Evolutionary conservation across 1,140 invertebrate species (phyloP), one percentile per base, ranked within the genome.

Genomic region (Leptinotarsa undecemlineata): DNA sequence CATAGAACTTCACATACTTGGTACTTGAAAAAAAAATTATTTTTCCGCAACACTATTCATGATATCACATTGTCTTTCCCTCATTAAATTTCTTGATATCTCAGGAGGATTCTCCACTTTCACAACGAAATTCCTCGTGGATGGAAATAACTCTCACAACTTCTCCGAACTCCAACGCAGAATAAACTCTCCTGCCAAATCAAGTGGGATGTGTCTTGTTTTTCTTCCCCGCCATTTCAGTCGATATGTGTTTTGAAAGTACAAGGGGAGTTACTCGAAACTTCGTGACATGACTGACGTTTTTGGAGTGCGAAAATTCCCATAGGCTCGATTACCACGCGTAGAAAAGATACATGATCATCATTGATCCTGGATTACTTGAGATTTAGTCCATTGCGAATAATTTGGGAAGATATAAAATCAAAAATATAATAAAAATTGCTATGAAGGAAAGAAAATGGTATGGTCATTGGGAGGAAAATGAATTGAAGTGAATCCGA

Each of bases 251-350:
- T 57, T 57, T 57, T 14, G 42, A 26, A 68, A 68, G 66, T 68
- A 68, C 66, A 68, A 47, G 66, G 66, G 42, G 19, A 68, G 23
- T 68, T 47, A 19, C 17, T 21, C 11, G 4, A 68, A 68, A 68
- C 42, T 68, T 68, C 13, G 20, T 42, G 15, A n/a, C 17, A 5
- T 47, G 42, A 68, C 66, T 68, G 66, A 68, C 66, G 42, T 68
- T 68, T 68, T 4, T 0, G 0, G 4, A 57, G 3, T 3, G 51
- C 17, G 2, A 57, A 57, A 17, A 57, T 17, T 57, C n/a, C n/a
- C n/a, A 15, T 57, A 19, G 51, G 51, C 5, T 6, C n/a, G 51
- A 57, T 57, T 19, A 57, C n/a, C 17, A 14, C 2, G 51, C 13
- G 51, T 42, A 42, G 2, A 42, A 42, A 11, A 42, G 33, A 42